Conservation (phyloP, 2,113 vertebrate species). For the Nannospalax galili region DNA sequence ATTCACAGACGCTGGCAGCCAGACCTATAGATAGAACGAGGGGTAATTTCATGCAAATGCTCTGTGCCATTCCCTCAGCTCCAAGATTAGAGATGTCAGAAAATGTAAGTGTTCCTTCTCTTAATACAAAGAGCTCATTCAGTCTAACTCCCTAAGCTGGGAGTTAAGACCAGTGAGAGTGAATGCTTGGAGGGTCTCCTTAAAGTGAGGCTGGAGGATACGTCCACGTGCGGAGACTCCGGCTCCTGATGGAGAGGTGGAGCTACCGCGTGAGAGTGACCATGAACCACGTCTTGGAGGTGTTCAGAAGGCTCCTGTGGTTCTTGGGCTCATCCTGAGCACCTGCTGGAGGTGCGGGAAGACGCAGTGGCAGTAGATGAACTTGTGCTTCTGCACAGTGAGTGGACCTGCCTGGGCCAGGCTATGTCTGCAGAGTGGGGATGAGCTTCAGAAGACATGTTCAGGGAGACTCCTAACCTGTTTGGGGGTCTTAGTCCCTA, state of each 20-base stretch:
- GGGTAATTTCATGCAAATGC: constrained; percentile 90
- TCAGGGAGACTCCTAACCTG: not conserved
- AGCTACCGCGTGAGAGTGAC: not conserved
- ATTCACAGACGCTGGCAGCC: constrained; percentile 82
- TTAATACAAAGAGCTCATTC: constrained; percentile 86
- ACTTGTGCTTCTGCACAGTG: not conserved
- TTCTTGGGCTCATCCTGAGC: not conserved
- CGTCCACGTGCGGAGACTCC: not conserved
- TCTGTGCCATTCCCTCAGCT: constrained; percentile 84
- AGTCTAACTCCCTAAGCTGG: constrained; percentile 47
- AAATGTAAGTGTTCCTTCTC: constrained; percentile 86
- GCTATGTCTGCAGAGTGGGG: not conserved
- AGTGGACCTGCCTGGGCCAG: not conserved
- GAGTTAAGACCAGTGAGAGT: not conserved
- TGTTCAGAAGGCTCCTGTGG: not conserved
- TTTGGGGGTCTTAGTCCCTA: not conserved
- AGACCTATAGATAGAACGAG: constrained; percentile 84
- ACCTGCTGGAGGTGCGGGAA: not conserved
- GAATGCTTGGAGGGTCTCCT: not conserved
- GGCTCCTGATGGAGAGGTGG: not conserved
- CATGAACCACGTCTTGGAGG: not conserved
- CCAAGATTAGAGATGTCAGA: constrained; percentile 86
- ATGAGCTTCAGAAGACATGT: not conserved
- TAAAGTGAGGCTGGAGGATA: not conserved
- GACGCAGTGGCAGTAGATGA: not conserved